Evolutionary conservation across 2,797 vertebrate species (phyloP).

Genomic region (Aplochiton taeniatus): DNA sequence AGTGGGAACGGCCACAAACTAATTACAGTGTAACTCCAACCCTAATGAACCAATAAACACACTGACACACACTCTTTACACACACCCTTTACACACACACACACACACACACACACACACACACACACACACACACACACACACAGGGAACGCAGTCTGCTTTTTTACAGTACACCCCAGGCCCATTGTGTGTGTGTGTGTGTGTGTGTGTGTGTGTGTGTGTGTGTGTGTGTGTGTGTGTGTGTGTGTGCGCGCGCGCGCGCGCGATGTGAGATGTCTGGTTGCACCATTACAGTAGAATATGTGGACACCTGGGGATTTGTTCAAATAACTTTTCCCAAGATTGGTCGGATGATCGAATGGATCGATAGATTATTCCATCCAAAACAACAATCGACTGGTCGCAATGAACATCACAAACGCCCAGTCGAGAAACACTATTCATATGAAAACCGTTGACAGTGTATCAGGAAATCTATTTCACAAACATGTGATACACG

Average conservation of each 20-base stretch:
- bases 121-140: background rate
- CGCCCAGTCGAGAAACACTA: too few species aligned
- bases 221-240: too few species aligned
- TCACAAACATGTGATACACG: too few species aligned
- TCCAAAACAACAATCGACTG: too few species aligned
- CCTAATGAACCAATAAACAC: constrained; percentile 75
- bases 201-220: too few species aligned
- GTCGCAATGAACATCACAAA: too few species aligned
- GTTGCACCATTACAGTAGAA: constrained; percentile 55
- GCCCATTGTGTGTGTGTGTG: constrained; percentile 59
- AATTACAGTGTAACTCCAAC: constrained; percentile 64
- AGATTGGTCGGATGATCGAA: too few species aligned
- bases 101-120: background rate
- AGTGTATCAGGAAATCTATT: too few species aligned
- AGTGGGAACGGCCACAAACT: constrained; percentile 67
- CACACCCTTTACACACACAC: background rate
- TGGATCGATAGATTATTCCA: too few species aligned
- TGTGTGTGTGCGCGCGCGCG: too few species aligned
- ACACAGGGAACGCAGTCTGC: background rate
- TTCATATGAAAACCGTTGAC: too few species aligned
- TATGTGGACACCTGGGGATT: constrained; percentile 60
- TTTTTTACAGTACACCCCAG: constrained; percentile 55
- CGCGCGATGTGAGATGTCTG: constrained; percentile 40
- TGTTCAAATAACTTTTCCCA: too few species aligned
- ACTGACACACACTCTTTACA: constrained; percentile 28